Percentiles rank a stretch among this genome's conserved stretches.
Evolutionary conservation across 2,888 invertebrate species (phyloP).

Genomic region (Pristionchus mayeri): DNA sequence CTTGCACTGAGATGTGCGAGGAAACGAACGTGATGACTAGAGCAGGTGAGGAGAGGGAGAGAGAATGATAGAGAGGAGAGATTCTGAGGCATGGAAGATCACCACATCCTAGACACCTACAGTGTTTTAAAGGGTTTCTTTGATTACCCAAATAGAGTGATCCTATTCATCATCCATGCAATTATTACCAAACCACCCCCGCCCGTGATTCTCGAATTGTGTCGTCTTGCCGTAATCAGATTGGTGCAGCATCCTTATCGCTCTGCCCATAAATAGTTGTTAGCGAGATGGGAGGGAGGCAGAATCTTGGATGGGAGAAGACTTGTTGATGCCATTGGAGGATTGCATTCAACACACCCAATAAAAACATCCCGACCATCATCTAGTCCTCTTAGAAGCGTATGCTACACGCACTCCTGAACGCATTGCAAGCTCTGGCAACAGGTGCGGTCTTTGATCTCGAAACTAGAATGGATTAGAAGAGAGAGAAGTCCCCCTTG

Average conservation of each 20-base stretch:
- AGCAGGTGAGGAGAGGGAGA: constrained; percentile 65
- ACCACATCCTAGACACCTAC: no score
- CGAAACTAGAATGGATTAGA: background rate
- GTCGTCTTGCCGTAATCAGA: constrained; percentile 5
- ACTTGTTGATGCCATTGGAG: constrained; percentile 10
- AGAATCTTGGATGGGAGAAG: constrained; percentile 27
- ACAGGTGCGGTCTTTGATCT: constrained; percentile 26
- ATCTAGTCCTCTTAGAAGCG: background rate
- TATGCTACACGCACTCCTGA: constrained; percentile 4
- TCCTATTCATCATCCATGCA: background rate
- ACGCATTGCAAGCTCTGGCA: background rate
- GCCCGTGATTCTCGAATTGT: constrained; percentile 14
- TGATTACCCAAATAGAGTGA: background rate
- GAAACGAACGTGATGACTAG: constrained; percentile 69
- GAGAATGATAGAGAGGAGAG: no score
- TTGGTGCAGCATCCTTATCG: constrained; percentile 4
- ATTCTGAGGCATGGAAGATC: background rate
- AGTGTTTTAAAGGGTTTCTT: no score
- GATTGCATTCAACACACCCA: constrained; percentile 6
- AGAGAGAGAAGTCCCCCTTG: no score
- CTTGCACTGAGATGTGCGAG: constrained; percentile 72
- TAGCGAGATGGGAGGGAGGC: constrained; percentile 32
- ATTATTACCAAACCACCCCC: constrained; percentile 4
- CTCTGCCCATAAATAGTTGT: constrained; percentile 36
- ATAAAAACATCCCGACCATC: constrained; percentile 12